These are phyloP conservation scores for Epirrita christyi DNA, from an alignment of 2,888 invertebrate species.

Conservation along the genomic window DNA sequence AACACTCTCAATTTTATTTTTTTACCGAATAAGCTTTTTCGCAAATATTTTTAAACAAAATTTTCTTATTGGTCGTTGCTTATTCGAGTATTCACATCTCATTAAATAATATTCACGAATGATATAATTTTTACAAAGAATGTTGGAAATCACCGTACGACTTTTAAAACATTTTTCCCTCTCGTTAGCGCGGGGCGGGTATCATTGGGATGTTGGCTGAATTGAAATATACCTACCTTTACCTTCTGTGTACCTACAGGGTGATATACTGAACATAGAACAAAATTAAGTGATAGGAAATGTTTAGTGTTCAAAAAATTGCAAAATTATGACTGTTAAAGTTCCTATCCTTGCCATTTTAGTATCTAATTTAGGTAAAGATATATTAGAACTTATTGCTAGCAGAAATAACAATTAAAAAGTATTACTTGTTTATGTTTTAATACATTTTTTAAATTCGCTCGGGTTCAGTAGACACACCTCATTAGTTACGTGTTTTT, in stretches of 20 bases:
- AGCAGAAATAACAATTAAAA: no score
- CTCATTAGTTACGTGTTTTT: no score
- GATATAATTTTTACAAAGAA: conserved; percentile 12
- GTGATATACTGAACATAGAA: neutral
- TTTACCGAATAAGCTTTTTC: neutral
- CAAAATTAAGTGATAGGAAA: no score
- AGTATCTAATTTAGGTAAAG: no score
- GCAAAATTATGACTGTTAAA: no score
- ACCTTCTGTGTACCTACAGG: neutral
- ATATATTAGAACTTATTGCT: no score
- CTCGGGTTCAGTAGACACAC: no score
- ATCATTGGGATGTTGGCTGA: conserved; percentile 5
- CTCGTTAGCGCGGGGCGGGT: conserved; percentile 6
- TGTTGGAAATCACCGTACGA: neutral
- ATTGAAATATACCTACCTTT: neutral
- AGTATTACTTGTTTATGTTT: no score
- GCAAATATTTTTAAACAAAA: neutral
- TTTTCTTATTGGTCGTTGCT: neutral
- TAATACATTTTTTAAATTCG: no score
- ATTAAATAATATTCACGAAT: conserved; percentile 4
- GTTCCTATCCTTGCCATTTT: no score
- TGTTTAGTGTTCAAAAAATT: no score
- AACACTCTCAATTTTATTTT: neutral
- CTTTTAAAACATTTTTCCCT: conserved; percentile 7
- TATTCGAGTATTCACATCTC: conserved; percentile 4